These are phyloP conservation scores for Antheraea mylitta DNA, from an alignment of 1,140 invertebrate genomes.

Conservation along the genomic window DNA sequence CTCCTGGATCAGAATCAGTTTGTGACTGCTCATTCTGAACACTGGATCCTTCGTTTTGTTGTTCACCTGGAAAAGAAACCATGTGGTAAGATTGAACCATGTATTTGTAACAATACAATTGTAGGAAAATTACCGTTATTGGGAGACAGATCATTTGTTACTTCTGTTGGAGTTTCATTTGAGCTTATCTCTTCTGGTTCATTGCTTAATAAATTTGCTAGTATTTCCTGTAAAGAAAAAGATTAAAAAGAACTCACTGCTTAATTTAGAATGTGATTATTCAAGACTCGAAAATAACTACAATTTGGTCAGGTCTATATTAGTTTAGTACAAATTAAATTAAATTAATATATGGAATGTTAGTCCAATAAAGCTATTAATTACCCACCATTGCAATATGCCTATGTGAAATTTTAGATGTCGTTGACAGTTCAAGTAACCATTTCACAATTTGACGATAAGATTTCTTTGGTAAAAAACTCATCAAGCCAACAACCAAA, in stretches of 20 bases:
- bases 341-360: neutral
- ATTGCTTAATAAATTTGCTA: slow-evolving; percentile 45
- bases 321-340: too few species aligned
- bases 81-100: too few species aligned
- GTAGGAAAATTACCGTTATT: neutral
- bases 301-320: too few species aligned
- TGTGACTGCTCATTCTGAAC: neutral
- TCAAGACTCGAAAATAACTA: too few species aligned
- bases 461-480: slow-evolving; percentile 41
- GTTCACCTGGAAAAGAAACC: slow-evolving; percentile 2
- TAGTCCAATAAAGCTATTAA: slow-evolving; percentile 8
- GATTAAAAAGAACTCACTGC: too few species aligned
- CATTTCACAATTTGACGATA: slow-evolving; percentile 59
- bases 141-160: neutral
- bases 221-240: slow-evolving; percentile 39
- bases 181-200: slow-evolving; percentile 39
- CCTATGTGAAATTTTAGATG: slow-evolving; percentile 54
- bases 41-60: slow-evolving; percentile 2
- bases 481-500: slow-evolving; percentile 57
- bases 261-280: neutral
- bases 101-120: slow-evolving; percentile 1
- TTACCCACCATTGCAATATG: slow-evolving; percentile 63
- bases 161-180: neutral
- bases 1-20: neutral
- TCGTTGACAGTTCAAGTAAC: slow-evolving; percentile 62